phyloP scores from a whole-genome alignment of 2,888 invertebrate species.

The Tillus elongatus region DNA sequence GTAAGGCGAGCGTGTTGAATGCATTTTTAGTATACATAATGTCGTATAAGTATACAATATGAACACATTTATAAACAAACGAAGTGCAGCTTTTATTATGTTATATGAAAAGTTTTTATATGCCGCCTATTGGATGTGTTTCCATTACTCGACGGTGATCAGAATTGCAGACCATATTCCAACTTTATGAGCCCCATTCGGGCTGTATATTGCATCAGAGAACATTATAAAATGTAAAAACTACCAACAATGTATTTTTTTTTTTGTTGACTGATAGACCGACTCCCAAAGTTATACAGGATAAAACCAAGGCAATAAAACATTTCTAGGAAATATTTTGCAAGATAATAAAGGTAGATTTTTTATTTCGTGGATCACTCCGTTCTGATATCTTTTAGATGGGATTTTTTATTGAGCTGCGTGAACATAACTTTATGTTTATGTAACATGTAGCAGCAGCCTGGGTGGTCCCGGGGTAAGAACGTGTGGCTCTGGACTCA shows the following conservation, averaged over 20 bases:
- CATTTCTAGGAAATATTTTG: no score
- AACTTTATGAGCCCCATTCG: slow-evolving; percentile 39
- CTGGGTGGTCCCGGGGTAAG: no score
- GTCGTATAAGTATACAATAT: slow-evolving; percentile 18
- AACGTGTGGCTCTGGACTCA: no score
- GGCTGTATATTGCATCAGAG: slow-evolving; percentile 36
- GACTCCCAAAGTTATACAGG: no score
- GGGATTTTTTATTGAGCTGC: no score
- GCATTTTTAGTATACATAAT: slow-evolving; percentile 20
- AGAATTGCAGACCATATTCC: slow-evolving; percentile 38
- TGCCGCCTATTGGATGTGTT: slow-evolving; percentile 38
- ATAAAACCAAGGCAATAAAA: no score
- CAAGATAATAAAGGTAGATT: no score
- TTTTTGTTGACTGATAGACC: no score
- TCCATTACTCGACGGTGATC: slow-evolving; percentile 38
- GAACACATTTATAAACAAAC: slow-evolving; percentile 14
- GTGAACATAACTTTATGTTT: no score
- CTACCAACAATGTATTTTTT: slow-evolving; percentile 39
- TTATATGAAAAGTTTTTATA: slow-evolving; percentile 35
- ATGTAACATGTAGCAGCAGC: no score
- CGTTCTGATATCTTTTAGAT: no score
- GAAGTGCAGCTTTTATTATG: neutral
- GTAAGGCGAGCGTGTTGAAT: slow-evolving; percentile 21
- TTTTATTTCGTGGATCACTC: no score
- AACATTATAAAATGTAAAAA: slow-evolving; percentile 41